phyloP scores from a whole-genome alignment of 2,797 vertebrate species.

The Bradypus variegatus region DNA sequence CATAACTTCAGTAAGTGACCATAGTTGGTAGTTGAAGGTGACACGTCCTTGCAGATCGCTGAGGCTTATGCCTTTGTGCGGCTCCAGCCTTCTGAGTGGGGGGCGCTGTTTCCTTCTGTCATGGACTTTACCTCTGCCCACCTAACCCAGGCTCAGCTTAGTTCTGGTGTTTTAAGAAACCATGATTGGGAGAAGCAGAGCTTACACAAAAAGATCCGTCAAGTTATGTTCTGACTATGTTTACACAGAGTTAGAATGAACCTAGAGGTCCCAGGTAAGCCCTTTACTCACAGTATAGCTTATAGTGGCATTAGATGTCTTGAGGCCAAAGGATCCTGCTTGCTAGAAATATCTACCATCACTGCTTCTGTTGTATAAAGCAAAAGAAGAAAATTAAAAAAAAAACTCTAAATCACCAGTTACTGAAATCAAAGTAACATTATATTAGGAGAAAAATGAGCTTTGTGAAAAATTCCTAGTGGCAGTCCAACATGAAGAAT shows the following conservation, averaged over 20 bases:
- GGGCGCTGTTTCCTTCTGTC: neutral
- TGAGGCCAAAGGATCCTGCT: neutral
- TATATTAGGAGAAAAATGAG: neutral
- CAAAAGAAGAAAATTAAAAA: slow-evolving; percentile 6
- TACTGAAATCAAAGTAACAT: neutral
- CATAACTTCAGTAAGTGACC: neutral
- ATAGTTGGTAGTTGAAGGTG: neutral
- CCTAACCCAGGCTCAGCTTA: neutral
- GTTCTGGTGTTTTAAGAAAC: neutral
- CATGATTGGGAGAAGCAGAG: neutral
- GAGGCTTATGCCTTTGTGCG: neutral
- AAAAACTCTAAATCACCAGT: neutral
- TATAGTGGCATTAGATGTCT: neutral
- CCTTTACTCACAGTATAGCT: neutral
- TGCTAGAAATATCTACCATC: neutral
- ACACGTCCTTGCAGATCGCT: neutral
- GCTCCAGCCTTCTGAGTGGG: neutral
- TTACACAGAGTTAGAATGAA: neutral
- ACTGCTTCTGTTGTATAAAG: neutral
- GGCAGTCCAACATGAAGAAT: neutral
- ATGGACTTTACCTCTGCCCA: neutral
- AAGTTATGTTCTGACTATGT: neutral
- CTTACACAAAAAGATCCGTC: neutral
- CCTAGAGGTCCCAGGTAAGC: neutral
- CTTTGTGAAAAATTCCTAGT: neutral